Conservation (phyloP, 2,888 invertebrate species). For the Lepidocyrtoides sp. region DNA sequence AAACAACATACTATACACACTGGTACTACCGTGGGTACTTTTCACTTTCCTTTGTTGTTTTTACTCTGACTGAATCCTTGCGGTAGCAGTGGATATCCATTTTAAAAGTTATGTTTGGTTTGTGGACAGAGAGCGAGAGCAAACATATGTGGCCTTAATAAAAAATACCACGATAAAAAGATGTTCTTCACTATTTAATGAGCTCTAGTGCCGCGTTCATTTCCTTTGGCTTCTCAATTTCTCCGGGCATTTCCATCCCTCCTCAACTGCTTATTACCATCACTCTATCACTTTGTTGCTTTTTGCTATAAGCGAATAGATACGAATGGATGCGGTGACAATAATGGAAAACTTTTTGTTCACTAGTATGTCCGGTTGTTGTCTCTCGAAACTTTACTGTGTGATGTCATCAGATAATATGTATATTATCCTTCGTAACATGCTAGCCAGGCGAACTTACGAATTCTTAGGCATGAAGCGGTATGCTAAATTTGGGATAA, state of each 20-base stretch:
- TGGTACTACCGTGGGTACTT: neutral
- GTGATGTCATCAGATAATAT: neutral
- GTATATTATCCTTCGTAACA: too few relatives aligned
- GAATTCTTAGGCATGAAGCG: too few relatives aligned
- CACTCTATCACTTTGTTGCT: neutral
- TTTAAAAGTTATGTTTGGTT: conserved; percentile 38
- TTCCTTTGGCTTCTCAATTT: conserved; percentile 55
- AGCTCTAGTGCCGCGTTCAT: conserved; percentile 39
- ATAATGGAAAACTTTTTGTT: neutral
- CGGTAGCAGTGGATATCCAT: conserved; percentile 1
- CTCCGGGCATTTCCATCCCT: conserved; percentile 31
- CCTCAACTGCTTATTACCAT: neutral
- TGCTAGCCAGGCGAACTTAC: too few relatives aligned
- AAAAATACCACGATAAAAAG: conserved; percentile 54
- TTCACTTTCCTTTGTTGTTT: neutral
- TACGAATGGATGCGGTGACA: too few relatives aligned
- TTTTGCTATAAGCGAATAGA: too few relatives aligned
- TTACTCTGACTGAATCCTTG: neutral
- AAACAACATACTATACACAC: neutral
- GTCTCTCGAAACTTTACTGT: neutral
- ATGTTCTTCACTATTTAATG: conserved; percentile 65
- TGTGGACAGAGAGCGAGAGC: neutral
- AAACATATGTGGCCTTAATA: conserved; percentile 34
- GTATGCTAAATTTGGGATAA: too few relatives aligned
- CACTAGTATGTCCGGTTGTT: too few relatives aligned